A percentile compares a stretch with the other conserved stretches of the same genome.
Evolutionary conservation across 2,113 vertebrate genomes (phyloP).

Genomic region (Proterorhinus semilunaris): DNA sequence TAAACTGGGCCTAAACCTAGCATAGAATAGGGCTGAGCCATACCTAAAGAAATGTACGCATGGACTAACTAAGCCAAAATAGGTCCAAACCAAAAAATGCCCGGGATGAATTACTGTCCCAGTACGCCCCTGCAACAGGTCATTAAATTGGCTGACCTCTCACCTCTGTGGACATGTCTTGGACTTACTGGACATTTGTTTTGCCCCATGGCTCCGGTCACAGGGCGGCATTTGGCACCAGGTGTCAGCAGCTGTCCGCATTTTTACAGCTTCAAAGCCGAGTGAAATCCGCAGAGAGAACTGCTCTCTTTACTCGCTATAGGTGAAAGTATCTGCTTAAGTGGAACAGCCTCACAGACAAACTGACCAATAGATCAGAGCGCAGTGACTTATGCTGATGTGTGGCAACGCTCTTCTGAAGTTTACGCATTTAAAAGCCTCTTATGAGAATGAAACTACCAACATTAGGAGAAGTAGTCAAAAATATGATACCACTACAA

Average conservation of each 20-base stretch:
- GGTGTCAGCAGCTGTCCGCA: conserved; percentile 66
- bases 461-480: too few species aligned
- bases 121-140: too few species aligned
- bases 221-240: conserved; percentile 21
- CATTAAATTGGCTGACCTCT: conserved; percentile 12
- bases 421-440: too few species aligned
- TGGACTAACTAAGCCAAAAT: too few species aligned
- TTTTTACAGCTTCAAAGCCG: conserved; percentile 48
- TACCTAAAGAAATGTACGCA: too few species aligned
- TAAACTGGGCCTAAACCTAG: too few species aligned
- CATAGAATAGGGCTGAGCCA: too few species aligned
- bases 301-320: background rate
- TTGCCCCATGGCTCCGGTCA: background rate
- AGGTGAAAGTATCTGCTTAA: conserved; percentile 20
- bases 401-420: background rate
- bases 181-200: conserved; percentile 4
- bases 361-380: conserved; percentile 37
- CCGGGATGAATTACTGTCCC: too few species aligned
- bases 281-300: conserved; percentile 13
- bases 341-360: conserved; percentile 22
- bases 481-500: too few species aligned
- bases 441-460: too few species aligned
- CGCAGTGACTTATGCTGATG: background rate
- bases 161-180: conserved; percentile 10
- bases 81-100: too few species aligned